Conservation (phyloP, 92 coral and sea anemone species). For the Actinernus sp. region DNA sequence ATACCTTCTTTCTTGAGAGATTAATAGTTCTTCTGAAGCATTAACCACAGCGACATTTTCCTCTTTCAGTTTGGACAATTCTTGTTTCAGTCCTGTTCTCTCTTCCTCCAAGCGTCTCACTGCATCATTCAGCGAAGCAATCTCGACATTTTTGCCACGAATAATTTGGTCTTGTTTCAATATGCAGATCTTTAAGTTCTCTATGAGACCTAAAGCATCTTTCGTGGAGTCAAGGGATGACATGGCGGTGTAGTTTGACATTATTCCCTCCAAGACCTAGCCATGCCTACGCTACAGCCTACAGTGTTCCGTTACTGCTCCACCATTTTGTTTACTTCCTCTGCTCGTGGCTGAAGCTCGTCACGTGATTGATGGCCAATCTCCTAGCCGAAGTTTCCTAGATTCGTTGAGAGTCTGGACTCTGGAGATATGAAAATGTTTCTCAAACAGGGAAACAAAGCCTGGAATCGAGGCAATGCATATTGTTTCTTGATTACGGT, state of each 20-base stretch:
- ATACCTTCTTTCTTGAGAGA: constrained; percentile 31
- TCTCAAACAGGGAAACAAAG: no score
- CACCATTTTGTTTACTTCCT: constrained; percentile 49
- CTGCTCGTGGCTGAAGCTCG: constrained; percentile 6
- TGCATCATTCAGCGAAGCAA: constrained; percentile 26
- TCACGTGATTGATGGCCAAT: constrained; percentile 11
- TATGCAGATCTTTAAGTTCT: constrained; percentile 69
- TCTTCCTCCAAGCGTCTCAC: constrained; percentile 72
- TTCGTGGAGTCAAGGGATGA: constrained; percentile 70
- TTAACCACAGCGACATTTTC: constrained; percentile 13
- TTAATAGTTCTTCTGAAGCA: constrained; percentile 1
- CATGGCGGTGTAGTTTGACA: constrained; percentile 37
- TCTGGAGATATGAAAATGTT: no score
- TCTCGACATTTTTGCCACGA: constrained; percentile 67
- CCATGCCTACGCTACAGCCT: neutral
- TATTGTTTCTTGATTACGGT: no score
- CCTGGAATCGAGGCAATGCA: no score
- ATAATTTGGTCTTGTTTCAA: constrained; percentile 85
- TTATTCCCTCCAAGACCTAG: neutral
- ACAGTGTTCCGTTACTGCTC: neutral
- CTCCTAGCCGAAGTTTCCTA: constrained; percentile 16
- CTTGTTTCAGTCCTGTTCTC: constrained; percentile 65
- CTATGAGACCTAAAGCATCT: constrained; percentile 76
- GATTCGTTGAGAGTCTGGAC: no score
- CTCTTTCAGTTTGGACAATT: constrained; percentile 11